Evolutionary conservation across 2,797 vertebrate species (phyloP), one percentile per base, ranked within the genome.

Genomic region (Lacerta viridis): DNA sequence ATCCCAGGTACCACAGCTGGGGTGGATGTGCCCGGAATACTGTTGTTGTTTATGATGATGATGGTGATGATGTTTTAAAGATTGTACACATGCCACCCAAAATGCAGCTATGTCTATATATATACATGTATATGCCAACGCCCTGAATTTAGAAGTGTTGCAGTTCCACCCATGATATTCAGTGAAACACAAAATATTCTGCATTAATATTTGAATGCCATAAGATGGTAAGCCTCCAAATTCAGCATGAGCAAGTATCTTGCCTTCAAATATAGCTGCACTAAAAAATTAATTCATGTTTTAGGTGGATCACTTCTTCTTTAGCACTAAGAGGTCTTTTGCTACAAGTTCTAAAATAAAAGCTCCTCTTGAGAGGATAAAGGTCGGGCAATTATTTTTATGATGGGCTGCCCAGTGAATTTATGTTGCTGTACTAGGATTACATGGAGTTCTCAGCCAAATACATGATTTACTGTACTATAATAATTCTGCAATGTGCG

Each of bases 331-430:
- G 91, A 94, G 75, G 77, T 90, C 33, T 91, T 91, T 87, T 82
- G 91, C 55, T 91, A 85, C 84, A 84, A 85, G 61, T 89, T 78
- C 74, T 86, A 50, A 95, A 92, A 95, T 93, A 93, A 79, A 55
- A 71, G 3, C 23, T 92, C 83, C 94, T 39, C 90, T 92, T 90
- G 89, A 90, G 90, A 94, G 87, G 83, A 93, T 89, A 92, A 92
- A 93, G 84, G 85, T 83, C 90, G 86, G 90, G 46, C 87, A 93
- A 92, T 95, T 94, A 93, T 93, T 94, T 95, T 93, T 93, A 92
- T 43, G 1, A 93, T 0, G 91, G 92, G 88, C 91, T 95, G 90
- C 93, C 91, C 90, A 90, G 93, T 93, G 91, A 90, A 93, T 94
- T 94, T 95, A 91, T 91, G 1, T 90, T 89, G 87, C 88, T 90